Conservation (phyloP, 2,888 invertebrate genomes). For the Eumerus sabulonum region DNA sequence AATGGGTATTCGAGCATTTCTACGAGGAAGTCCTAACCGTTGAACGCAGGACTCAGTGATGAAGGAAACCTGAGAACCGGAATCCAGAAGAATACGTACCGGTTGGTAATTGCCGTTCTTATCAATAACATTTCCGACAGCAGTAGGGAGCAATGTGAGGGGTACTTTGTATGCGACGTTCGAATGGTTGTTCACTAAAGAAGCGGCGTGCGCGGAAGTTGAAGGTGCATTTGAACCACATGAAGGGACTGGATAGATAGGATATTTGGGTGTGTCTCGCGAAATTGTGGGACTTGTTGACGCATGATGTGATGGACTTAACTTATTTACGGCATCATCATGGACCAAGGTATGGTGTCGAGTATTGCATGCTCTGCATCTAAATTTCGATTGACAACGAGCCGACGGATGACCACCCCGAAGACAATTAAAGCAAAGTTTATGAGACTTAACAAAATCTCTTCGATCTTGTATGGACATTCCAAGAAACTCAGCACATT, state of each 20-base stretch:
- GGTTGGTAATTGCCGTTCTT: background rate
- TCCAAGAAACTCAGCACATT: background rate
- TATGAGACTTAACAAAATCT: background rate
- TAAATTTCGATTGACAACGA: conserved; percentile 15
- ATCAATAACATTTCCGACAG: conserved; percentile 6
- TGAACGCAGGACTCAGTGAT: conserved; percentile 4
- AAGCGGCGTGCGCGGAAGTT: too few species aligned
- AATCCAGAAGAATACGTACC: conserved; percentile 2
- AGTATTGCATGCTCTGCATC: conserved; percentile 17
- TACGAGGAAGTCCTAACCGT: background rate
- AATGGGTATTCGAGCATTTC: conserved; percentile 1
- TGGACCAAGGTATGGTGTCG: conserved; percentile 31
- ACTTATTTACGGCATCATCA: background rate
- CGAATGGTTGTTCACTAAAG: background rate
- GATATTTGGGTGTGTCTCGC: background rate
- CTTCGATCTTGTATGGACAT: background rate
- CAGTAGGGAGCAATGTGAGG: background rate
- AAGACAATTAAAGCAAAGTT: conserved; percentile 23
- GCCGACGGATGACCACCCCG: background rate
- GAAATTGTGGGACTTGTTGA: too few species aligned
- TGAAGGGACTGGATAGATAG: too few species aligned
- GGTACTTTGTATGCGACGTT: background rate
- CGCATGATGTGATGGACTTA: background rate
- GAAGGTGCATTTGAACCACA: too few species aligned
- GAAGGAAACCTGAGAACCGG: conserved; percentile 9